Conservation (phyloP, 1,140 invertebrate species). For the Bombus pascuorum region DNA sequence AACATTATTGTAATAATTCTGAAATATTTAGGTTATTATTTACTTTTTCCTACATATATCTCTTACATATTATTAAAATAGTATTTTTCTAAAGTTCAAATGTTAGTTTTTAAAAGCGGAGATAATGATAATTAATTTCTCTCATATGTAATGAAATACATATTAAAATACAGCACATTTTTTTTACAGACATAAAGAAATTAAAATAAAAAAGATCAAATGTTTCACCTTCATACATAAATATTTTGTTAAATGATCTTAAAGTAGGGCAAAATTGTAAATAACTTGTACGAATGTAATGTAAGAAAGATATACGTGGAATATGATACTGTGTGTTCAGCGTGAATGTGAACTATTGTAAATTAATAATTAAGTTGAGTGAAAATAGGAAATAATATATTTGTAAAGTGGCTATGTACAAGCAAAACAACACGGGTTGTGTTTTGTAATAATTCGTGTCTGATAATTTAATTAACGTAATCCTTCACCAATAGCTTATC, state of each 20-base stretch:
- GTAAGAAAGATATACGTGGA: conserved; percentile 3
- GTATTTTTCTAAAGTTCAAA: not conserved
- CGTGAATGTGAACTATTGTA: conserved; percentile 34
- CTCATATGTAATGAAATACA: not conserved
- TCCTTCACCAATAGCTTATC: not conserved
- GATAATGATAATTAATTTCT: not conserved
- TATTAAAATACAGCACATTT: not conserved
- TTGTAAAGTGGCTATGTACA: conserved; percentile 36
- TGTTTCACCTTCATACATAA: not conserved
- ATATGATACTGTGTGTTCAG: not conserved
- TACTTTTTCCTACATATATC: too few species aligned
- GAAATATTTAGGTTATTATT: too few species aligned
- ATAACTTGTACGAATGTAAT: conserved; percentile 39
- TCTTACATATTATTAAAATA: not conserved
- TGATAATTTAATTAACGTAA: conserved; percentile 19
- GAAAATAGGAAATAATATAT: conserved; percentile 54
- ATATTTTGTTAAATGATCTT: conserved; percentile 41
- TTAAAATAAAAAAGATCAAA: not conserved
- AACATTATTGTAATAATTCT: too few species aligned
- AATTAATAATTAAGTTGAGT: conserved; percentile 24
- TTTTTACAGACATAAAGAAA: not conserved
- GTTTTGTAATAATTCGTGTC: conserved; percentile 50
- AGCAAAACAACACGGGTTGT: conserved; percentile 33
- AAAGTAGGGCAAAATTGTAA: conserved; percentile 32
- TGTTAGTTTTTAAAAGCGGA: not conserved